phyloP scores from a whole-genome alignment of 2,797 vertebrate species.

The Lophotriccus pileatus region DNA sequence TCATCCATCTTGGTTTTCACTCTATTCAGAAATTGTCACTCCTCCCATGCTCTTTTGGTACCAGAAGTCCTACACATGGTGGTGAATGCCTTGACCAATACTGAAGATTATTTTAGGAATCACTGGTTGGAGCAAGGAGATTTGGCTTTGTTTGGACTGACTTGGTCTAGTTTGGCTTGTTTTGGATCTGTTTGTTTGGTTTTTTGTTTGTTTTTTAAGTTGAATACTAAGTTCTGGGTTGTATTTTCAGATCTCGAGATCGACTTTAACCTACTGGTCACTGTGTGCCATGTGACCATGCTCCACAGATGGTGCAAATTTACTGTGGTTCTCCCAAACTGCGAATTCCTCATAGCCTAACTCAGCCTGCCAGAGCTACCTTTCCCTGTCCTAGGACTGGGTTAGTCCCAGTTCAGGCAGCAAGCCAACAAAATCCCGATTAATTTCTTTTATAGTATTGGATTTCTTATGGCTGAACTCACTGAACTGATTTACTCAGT shows the following conservation, averaged over 20 bases:
- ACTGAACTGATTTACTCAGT: not conserved
- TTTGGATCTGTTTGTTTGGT: not conserved
- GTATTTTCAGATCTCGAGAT: not conserved
- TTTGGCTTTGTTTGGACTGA: not conserved
- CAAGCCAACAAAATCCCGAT: not conserved
- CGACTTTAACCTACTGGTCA: fast-evolving
- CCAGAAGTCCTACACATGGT: not conserved
- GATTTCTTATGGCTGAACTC: not conserved
- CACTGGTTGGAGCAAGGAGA: not conserved
- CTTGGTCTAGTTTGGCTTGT: not conserved
- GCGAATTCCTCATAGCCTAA: not conserved
- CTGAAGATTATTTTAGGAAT: not conserved
- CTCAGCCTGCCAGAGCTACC: not conserved
- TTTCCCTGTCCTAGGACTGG: not conserved
- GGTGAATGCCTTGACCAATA: not conserved
- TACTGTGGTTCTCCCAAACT: fast-evolving
- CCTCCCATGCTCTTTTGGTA: no score
- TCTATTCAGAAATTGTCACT: not conserved
- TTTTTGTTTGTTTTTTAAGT: not conserved
- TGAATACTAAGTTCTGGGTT: not conserved
- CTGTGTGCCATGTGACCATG: not conserved
- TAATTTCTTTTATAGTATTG: not conserved
- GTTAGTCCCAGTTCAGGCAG: not conserved
- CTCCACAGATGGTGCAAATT: not conserved
- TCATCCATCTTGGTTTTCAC: not conserved